phyloP scores from a whole-genome alignment of 92 coral and sea anemone genomes.

The Epizoanthus fatuus region DNA sequence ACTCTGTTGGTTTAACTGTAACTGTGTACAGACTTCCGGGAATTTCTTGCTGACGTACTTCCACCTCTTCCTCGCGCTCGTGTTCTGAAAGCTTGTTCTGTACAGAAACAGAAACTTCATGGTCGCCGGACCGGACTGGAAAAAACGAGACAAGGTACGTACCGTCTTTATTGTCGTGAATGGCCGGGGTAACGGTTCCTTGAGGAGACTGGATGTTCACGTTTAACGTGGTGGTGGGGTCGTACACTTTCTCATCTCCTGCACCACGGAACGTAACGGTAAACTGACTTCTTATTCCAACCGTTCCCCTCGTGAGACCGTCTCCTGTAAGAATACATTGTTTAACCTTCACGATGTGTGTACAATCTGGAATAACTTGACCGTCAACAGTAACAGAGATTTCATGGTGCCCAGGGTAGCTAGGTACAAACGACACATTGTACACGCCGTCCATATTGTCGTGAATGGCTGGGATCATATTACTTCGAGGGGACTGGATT shows the following conservation, averaged over 20 bases:
- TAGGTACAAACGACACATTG: background rate
- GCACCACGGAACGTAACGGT: background rate
- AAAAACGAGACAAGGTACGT: no score
- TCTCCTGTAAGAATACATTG: background rate
- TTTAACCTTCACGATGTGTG: background rate
- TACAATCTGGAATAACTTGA: background rate
- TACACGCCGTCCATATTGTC: background rate
- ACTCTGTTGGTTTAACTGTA: constrained; percentile 6
- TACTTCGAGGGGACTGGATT: background rate
- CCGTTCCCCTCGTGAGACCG: background rate
- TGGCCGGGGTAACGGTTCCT: no score
- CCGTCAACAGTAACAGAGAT: background rate
- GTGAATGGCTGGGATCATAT: background rate
- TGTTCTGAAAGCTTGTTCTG: no score
- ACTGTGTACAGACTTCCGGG: constrained; percentile 18
- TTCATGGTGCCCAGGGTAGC: background rate
- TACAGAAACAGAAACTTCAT: no score
- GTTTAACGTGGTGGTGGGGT: background rate
- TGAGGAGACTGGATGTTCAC: no score
- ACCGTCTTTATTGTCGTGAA: no score
- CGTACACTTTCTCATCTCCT: background rate
- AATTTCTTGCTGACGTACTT: background rate
- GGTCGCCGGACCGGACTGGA: no score
- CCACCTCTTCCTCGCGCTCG: background rate
- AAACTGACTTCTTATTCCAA: background rate